phyloP scores from a whole-genome alignment of 37 sponge, comb jelly and placozoan species.

The Agelas oroides region DNA sequence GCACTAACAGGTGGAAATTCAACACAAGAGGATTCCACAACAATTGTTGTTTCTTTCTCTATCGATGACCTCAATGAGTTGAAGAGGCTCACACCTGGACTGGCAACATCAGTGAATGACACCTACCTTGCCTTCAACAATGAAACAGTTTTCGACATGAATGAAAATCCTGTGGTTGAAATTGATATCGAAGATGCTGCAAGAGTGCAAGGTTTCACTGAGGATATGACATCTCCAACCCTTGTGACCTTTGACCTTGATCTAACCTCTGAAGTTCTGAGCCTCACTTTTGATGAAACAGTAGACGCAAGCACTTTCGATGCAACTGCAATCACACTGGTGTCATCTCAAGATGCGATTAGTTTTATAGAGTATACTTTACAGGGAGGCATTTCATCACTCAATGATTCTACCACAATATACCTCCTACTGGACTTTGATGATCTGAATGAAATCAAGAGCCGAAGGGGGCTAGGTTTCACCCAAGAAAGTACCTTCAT shows the following conservation, averaged over 20 bases:
- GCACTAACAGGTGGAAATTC: slow-evolving; percentile 75
- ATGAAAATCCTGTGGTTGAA: slow-evolving; percentile 72
- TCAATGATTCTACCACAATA: slow-evolving; percentile 76
- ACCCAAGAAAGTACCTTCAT: slow-evolving; percentile 57
- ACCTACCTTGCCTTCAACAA: slow-evolving; percentile 78
- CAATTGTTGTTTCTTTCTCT: slow-evolving; percentile 64
- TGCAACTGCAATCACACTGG: slow-evolving; percentile 60
- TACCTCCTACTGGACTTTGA: slow-evolving; percentile 52
- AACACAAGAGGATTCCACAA: slow-evolving; percentile 63
- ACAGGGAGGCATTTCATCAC: slow-evolving; percentile 43
- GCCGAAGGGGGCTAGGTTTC: slow-evolving; percentile 56
- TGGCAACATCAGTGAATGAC: slow-evolving; percentile 70
- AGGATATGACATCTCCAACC: slow-evolving; percentile 68
- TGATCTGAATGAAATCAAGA: slow-evolving; percentile 84
- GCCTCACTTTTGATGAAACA: slow-evolving; percentile 88
- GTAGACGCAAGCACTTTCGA: slow-evolving; percentile 77
- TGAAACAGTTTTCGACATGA: slow-evolving; percentile 80
- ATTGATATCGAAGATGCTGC: slow-evolving; percentile 46
- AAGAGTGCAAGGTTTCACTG: slow-evolving; percentile 13
- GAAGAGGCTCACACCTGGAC: slow-evolving; percentile 79
- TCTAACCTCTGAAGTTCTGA: slow-evolving; percentile 72
- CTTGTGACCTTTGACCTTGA: slow-evolving; percentile 69
- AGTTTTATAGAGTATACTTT: slow-evolving; percentile 40
- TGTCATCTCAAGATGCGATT: slow-evolving; percentile 8
- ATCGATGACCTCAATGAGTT: slow-evolving; percentile 85